A percentile compares a stretch with the other conserved stretches of the same genome.
Evolutionary conservation across 2,113 vertebrate genomes (phyloP).

Genomic region (Brachionichthys hirsutus): DNA sequence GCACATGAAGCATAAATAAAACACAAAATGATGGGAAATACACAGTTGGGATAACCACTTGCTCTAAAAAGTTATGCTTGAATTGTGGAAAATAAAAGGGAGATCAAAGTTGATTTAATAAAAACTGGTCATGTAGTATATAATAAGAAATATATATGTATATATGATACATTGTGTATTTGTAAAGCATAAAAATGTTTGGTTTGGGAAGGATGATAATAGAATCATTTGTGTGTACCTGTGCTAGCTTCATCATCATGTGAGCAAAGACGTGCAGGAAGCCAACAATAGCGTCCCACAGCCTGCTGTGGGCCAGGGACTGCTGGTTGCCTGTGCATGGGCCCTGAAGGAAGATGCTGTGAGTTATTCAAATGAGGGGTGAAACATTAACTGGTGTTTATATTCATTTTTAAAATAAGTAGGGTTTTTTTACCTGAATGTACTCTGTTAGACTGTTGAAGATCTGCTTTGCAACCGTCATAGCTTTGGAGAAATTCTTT

Average conservation of each 20-base stretch:
- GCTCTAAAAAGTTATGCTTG: neutral
- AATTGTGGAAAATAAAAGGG: constrained; percentile 22
- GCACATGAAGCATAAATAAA: neutral
- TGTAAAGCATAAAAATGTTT: neutral
- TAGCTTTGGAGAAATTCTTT: constrained; percentile 96
- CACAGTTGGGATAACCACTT: neutral
- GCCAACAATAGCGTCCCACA: constrained; percentile 95
- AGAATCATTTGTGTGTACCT: constrained; percentile 74
- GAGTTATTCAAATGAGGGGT: constrained; percentile 14
- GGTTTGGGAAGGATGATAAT: neutral
- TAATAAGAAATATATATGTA: neutral
- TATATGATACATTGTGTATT: neutral
- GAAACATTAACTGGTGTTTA: neutral
- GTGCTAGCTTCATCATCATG: constrained; percentile 98
- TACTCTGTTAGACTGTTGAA: constrained; percentile 96
- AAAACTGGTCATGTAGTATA: neutral
- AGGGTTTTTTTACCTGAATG: constrained; percentile 85
- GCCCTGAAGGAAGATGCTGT: constrained; percentile 73
- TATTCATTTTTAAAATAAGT: too few species aligned
- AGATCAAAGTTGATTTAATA: neutral
- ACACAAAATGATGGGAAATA: neutral
- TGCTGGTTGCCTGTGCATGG: constrained; percentile 97
- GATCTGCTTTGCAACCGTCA: constrained; percentile 94
- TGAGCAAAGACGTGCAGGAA: constrained; percentile 97
- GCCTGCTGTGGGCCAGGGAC: constrained; percentile 91